These are phyloP conservation scores for Poecilus cupreus DNA, from an alignment of 2,888 invertebrate species.

Conservation along the genomic window DNA sequence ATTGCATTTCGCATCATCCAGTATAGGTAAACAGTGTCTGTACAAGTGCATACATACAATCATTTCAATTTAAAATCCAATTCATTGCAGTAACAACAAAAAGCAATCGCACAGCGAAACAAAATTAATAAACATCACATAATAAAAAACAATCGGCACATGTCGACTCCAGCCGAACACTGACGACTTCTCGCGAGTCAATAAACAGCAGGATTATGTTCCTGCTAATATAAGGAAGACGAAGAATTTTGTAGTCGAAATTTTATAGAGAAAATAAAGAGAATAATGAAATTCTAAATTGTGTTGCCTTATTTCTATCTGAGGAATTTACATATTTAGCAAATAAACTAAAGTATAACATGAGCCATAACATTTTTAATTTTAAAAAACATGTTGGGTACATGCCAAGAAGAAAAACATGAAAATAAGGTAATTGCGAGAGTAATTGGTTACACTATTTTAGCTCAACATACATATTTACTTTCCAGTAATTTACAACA, in stretches of 20 bases:
- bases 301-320: background rate
- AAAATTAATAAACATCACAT: slow-evolving; percentile 4
- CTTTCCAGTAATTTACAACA: too few relatives aligned
- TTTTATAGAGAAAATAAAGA: background rate
- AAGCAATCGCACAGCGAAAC: background rate
- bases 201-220: slow-evolving; percentile 22
- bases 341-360: background rate
- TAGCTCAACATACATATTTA: too few relatives aligned
- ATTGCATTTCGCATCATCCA: too few relatives aligned
- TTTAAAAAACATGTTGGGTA: background rate
- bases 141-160: slow-evolving; percentile 4
- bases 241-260: background rate
- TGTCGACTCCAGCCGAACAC: background rate
- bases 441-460: too few relatives aligned
- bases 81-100: background rate
- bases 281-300: background rate
- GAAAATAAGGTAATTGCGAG: background rate
- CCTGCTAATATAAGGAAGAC: background rate
- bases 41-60: too few relatives aligned
- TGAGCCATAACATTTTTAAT: background rate
- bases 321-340: slow-evolving; percentile 23
- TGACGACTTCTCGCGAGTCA: background rate
- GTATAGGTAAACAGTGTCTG: too few relatives aligned
- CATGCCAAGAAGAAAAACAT: background rate
- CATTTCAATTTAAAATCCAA: background rate